Conservation (phyloP, 2,113 vertebrate genomes). For the Urocitellus parryii region DNA sequence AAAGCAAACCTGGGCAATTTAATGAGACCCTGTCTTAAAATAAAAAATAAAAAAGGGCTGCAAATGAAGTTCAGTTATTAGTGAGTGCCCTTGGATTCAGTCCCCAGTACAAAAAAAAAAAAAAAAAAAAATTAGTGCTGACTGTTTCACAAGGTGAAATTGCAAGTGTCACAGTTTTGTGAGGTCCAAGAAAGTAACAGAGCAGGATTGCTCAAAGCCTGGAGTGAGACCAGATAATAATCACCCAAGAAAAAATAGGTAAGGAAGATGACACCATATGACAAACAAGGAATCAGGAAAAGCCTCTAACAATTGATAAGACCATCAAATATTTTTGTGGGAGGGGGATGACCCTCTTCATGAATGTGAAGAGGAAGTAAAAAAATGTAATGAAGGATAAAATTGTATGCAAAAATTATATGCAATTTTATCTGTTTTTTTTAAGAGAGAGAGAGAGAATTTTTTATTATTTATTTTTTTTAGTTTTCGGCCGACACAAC, state of each 20-base stretch:
- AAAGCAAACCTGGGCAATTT: too few species aligned
- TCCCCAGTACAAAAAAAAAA: too few species aligned
- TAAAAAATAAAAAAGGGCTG: too few species aligned
- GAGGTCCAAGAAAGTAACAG: not conserved
- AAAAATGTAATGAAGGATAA: not conserved
- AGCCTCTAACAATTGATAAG: not conserved
- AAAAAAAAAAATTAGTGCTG: not conserved
- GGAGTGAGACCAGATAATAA: not conserved
- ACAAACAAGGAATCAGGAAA: not conserved
- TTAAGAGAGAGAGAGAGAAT: too few species aligned
- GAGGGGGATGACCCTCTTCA: not conserved
- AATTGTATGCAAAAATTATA: too few species aligned
- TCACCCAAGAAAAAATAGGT: not conserved
- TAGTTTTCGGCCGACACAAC: too few species aligned
- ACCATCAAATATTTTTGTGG: not conserved
- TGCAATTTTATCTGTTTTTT: too few species aligned
- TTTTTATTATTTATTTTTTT: too few species aligned
- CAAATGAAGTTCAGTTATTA: too few species aligned
- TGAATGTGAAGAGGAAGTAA: not conserved
- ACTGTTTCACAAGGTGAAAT: not conserved
- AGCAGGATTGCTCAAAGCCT: not conserved
- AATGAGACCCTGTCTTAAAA: too few species aligned
- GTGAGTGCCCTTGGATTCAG: too few species aligned
- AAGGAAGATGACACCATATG: not conserved
- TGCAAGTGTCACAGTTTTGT: not conserved